These are phyloP conservation scores for Pygoscelis antarcticus DNA, from an alignment of 2,113 vertebrate genomes.

Conservation along the genomic window DNA sequence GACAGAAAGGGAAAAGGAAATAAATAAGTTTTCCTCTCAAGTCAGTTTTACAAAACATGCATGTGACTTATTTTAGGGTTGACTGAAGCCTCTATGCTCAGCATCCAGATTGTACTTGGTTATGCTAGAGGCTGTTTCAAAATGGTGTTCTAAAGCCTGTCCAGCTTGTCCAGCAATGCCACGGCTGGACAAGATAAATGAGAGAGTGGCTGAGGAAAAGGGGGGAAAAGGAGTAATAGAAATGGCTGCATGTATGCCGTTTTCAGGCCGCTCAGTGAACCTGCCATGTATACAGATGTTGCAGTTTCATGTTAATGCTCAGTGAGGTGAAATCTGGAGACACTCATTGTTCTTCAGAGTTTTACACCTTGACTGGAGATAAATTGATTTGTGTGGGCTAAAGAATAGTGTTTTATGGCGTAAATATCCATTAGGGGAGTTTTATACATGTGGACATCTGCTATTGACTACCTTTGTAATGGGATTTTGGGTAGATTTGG, in stretches of 20 bases:
- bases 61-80: background rate
- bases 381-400: background rate
- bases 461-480: background rate
- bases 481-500: background rate
- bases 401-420: background rate
- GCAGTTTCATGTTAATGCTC: background rate
- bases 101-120: background rate
- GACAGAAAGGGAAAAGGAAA: background rate
- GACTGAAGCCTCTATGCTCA: background rate
- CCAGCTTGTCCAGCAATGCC: background rate
- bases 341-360: background rate
- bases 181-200: background rate
- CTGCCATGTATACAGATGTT: background rate
- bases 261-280: background rate
- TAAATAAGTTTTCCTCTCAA: background rate
- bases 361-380: background rate
- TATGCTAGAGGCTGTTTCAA: background rate
- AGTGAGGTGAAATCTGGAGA: background rate
- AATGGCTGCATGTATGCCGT: background rate
- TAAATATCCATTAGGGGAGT: background rate
- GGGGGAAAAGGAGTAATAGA: background rate
- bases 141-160: background rate
- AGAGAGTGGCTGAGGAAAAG: background rate
- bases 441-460: background rate
- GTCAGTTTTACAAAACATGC: background rate